Evolutionary conservation across 1,140 invertebrate species (phyloP).

Genomic region (Trichoplusia ni): DNA sequence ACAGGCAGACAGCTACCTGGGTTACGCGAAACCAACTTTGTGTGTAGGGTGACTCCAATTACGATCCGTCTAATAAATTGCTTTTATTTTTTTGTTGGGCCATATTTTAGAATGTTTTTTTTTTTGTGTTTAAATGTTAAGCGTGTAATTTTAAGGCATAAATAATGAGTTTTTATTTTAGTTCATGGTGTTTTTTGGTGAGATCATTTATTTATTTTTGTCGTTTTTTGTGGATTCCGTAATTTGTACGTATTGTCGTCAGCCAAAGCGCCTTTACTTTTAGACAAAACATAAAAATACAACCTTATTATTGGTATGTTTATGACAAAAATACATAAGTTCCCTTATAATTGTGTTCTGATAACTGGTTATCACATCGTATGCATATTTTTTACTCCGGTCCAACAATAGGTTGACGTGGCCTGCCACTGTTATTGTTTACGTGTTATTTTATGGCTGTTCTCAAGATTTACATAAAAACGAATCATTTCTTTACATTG

Average conservation of each 20-base stretch:
- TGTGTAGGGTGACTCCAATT: slow-evolving; percentile 27
- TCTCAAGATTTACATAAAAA: slow-evolving; percentile 18
- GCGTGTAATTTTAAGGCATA: neutral
- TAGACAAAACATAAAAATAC: too few relatives aligned
- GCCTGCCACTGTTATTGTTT: slow-evolving; percentile 19
- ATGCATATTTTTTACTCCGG: neutral
- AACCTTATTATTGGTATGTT: neutral
- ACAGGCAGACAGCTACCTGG: slow-evolving; percentile 62
- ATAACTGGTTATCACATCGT: slow-evolving; percentile 12
- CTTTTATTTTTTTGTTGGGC: neutral
- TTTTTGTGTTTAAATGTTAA: neutral
- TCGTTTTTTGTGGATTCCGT: too few relatives aligned
- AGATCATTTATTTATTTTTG: neutral
- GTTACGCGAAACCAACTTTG: slow-evolving; percentile 55
- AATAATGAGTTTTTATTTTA: neutral
- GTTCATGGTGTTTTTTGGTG: too few relatives aligned
- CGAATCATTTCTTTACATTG: slow-evolving; percentile 20
- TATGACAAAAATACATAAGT: neutral
- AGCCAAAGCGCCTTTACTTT: too few relatives aligned
- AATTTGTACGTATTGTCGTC: too few relatives aligned
- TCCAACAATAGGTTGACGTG: slow-evolving; percentile 7
- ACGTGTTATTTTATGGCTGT: slow-evolving; percentile 6
- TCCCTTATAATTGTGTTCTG: neutral
- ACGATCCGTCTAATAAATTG: neutral
- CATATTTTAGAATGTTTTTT: neutral